Evolutionary conservation across 2,888 invertebrate species (phyloP).

Genomic region (Cataglyphis albicans): DNA sequence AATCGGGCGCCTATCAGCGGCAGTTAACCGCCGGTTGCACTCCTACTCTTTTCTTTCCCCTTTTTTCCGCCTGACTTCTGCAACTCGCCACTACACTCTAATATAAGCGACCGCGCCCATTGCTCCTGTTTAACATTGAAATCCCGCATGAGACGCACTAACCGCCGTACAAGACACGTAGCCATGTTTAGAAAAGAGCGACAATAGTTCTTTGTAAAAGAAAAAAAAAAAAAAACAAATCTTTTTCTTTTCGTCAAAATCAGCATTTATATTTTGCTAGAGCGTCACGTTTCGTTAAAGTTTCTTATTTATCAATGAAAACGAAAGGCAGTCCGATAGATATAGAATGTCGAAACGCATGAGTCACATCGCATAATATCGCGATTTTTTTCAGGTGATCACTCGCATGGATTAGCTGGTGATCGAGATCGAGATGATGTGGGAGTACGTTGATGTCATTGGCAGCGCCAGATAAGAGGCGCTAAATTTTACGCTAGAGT

Average conservation of each 20-base stretch:
- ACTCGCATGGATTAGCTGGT: conserved; percentile 6
- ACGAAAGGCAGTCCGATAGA: neutral
- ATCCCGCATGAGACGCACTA: conserved; percentile 47
- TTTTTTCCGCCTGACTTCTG: conserved; percentile 27
- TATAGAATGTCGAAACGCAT: conserved; percentile 1
- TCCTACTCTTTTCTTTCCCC: conserved; percentile 40
- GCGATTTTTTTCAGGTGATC: neutral
- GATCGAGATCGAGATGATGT: conserved; percentile 55
- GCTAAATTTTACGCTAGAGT: conserved; percentile 17
- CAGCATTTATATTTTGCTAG: neutral
- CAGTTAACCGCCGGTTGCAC: conserved; percentile 65
- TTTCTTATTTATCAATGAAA: conserved; percentile 8
- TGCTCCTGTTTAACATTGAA: conserved; percentile 59
- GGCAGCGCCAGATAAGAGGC: conserved; percentile 45
- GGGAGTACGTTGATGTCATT: conserved; percentile 64
- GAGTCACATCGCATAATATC: conserved; percentile 32
- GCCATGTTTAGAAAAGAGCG: conserved; percentile 16
- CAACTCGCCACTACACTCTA: conserved; percentile 40
- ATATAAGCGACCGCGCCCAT: conserved; percentile 68
- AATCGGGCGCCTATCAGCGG: conserved; percentile 60
- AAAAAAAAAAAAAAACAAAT: neutral
- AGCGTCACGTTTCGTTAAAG: neutral
- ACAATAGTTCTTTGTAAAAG: conserved; percentile 22
- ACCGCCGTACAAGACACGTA: conserved; percentile 1
- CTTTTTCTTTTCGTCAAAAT: neutral